Evolutionary conservation across 2,113 vertebrate genomes (phyloP).

Genomic region (Myotis davidii): DNA sequence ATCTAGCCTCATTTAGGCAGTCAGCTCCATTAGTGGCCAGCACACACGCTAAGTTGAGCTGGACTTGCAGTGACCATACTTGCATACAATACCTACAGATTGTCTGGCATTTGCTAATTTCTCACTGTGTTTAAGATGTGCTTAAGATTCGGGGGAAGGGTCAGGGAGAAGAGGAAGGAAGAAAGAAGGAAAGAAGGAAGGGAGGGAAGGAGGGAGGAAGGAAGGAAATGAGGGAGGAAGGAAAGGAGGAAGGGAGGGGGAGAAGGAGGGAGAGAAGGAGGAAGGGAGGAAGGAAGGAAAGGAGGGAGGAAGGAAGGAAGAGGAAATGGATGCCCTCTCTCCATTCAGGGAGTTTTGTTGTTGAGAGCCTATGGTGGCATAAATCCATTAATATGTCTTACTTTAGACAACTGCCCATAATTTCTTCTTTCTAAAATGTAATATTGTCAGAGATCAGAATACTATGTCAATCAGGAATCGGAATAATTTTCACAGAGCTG

Average conservation of each 20-base stretch:
- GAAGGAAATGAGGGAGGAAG: too few species aligned
- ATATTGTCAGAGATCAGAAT: not conserved
- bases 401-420: not conserved
- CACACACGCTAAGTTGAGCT: not conserved
- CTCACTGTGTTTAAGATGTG: not conserved
- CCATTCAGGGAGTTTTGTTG: not conserved
- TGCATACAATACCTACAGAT: not conserved
- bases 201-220: too few species aligned
- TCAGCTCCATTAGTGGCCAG: not conserved
- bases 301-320: too few species aligned
- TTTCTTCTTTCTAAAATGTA: not conserved
- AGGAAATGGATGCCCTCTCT: not conserved
- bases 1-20: not conserved
- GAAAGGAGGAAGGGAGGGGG: too few species aligned
- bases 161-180: too few species aligned
- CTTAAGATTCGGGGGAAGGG: not conserved
- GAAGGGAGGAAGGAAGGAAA: too few species aligned
- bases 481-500: not conserved
- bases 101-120: not conserved
- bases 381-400: not conserved
- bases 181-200: not conserved
- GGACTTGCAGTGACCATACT: not conserved
- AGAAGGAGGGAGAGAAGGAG: too few species aligned
- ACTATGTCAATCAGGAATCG: not conserved
- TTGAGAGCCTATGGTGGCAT: not conserved